Percentiles rank a stretch among this genome's conserved stretches.
phyloP scores from a whole-genome alignment of 2,888 invertebrate genomes.

The Pheosia tremula region DNA sequence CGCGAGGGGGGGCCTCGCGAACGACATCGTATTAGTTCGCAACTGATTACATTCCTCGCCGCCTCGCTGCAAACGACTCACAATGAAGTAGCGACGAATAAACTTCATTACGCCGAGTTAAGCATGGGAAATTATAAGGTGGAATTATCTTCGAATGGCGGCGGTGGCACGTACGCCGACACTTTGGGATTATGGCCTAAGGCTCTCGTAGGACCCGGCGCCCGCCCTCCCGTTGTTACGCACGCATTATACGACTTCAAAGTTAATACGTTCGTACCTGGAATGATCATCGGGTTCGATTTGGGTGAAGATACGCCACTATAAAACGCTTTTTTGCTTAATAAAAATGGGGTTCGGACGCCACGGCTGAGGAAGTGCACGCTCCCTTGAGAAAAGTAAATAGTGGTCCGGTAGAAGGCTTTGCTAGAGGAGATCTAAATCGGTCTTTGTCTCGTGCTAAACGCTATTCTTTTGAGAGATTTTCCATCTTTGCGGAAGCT shows the following conservation, averaged over 20 bases:
- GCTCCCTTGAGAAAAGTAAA: conserved; percentile 75
- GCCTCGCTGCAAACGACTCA: conserved; percentile 74
- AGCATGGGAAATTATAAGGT: conserved; percentile 82
- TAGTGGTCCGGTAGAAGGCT: conserved; percentile 72
- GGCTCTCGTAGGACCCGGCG: conserved; percentile 65
- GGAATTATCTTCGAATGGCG: conserved; percentile 79
- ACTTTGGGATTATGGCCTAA: conserved; percentile 68
- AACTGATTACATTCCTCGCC: conserved; percentile 82
- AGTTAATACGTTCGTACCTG: conserved; percentile 52
- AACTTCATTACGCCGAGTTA: conserved; percentile 82
- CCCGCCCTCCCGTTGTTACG: conserved; percentile 52
- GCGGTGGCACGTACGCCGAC: conserved; percentile 69
- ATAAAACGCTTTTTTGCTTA: conserved; percentile 58
- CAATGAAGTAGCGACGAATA: conserved; percentile 82
- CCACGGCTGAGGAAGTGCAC: conserved; percentile 61
- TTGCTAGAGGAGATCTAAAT: conserved; percentile 73
- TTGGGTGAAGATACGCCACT: conserved; percentile 30
- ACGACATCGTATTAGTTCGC: conserved; percentile 81
- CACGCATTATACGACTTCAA: conserved; percentile 52
- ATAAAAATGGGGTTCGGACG: conserved; percentile 61
- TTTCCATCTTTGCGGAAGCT: conserved; percentile 73
- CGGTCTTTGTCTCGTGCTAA: conserved; percentile 80
- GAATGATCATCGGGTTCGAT: conserved; percentile 53
- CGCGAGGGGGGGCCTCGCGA: conserved; percentile 73
- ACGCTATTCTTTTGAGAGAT: conserved; percentile 81